Evolutionary conservation across 2,113 vertebrate species (phyloP).

Genomic region (Odontophorus gujanensis): DNA sequence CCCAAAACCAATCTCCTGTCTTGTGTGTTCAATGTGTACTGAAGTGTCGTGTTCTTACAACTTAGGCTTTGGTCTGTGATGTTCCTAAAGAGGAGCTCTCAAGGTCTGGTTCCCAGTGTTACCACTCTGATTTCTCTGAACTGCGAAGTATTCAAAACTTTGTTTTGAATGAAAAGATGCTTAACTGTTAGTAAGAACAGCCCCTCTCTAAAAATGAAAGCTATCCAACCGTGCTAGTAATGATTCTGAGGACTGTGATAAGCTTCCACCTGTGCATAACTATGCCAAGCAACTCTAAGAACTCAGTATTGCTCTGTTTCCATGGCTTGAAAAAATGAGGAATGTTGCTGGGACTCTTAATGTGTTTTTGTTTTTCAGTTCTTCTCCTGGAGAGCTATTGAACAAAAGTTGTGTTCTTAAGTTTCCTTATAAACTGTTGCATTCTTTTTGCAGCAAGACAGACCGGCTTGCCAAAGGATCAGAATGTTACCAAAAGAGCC

Average conservation of each 20-base stretch:
- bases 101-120: not conserved
- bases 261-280: not conserved
- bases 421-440: slow-evolving; percentile 40
- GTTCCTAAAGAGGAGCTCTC: not conserved
- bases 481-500: slow-evolving; percentile 99
- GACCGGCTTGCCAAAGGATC: slow-evolving; percentile 95
- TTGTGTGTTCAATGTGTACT: not conserved
- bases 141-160: no score
- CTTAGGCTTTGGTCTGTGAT: not conserved
- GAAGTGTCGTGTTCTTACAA: not conserved
- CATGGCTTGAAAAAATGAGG: not conserved
- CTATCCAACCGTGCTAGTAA: not conserved
- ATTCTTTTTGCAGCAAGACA: slow-evolving; percentile 85
- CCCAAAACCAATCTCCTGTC: not conserved
- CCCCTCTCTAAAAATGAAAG: not conserved
- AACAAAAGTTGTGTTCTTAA: slow-evolving; percentile 26
- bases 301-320: not conserved
- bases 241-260: not conserved
- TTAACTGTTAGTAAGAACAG: not conserved
- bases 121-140: not conserved
- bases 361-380: not conserved
- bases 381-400: slow-evolving; percentile 34
- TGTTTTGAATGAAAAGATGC: not conserved
- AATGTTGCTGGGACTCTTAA: not conserved
- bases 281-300: slow-evolving; percentile 10